These are phyloP conservation scores for Stigmatopora nigra DNA, from an alignment of 2,113 vertebrate genomes.

Conservation along the genomic window DNA sequence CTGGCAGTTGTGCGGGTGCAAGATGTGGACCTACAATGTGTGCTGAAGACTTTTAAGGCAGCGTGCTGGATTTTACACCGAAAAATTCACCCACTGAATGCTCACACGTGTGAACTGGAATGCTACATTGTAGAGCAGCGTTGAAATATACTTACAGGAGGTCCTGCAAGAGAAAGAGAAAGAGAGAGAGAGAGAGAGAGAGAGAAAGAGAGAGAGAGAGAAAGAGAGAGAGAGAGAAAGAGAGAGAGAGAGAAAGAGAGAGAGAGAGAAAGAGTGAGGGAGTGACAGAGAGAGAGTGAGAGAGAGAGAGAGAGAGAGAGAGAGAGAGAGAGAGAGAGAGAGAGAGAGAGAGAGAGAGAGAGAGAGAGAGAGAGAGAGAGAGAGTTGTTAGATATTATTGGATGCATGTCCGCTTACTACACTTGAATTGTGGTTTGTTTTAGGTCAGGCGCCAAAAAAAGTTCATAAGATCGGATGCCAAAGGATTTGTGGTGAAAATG, in stretches of 20 bases:
- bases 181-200: slow-evolving; percentile 65
- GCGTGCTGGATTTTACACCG: slow-evolving; percentile 7
- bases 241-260: slow-evolving; percentile 68
- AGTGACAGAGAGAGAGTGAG: too few relatives aligned
- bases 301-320: slow-evolving; percentile 76
- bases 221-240: slow-evolving; percentile 72
- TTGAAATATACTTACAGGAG: slow-evolving; percentile 82
- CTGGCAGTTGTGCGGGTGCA: slow-evolving; percentile 20
- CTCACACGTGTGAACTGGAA: slow-evolving; percentile 10
- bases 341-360: slow-evolving; percentile 73
- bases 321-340: slow-evolving; percentile 73
- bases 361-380: slow-evolving; percentile 67
- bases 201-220: slow-evolving; percentile 75
- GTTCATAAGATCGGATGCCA: slow-evolving; percentile 52
- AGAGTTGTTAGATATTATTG: slow-evolving; percentile 30
- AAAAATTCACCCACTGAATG: too few relatives aligned
- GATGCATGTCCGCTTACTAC: not conserved
- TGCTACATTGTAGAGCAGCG: slow-evolving; percentile 56
- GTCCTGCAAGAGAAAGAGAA: slow-evolving; percentile 88
- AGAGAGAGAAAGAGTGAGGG: slow-evolving; percentile 83
- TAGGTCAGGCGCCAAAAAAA: slow-evolving; percentile 52
- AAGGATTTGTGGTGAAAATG: slow-evolving; percentile 31
- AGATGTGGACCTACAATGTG: slow-evolving; percentile 16
- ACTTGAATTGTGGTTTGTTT: slow-evolving; percentile 48
- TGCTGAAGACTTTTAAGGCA: slow-evolving; percentile 31